Base-by-base conservation (phyloP, 2,888 invertebrate genomes). In the Ypsolopha scabrella region DNA sequence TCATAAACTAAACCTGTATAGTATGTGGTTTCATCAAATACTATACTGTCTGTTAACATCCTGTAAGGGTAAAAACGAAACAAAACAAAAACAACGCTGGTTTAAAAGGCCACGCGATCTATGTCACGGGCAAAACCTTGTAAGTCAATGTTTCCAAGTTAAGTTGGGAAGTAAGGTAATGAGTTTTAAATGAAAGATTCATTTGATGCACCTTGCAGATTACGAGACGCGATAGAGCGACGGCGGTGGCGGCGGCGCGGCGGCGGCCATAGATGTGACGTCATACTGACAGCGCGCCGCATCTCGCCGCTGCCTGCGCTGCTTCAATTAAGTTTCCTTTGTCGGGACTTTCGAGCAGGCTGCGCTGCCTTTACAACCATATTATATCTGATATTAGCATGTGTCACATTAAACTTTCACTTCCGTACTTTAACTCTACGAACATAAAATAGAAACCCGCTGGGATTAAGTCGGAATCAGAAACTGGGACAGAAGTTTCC, bases 291-390 rank as follows among this genome's bases (percentile, higher is more conserved):
- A 38, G 34, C 24, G 49, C 11, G 41, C 10, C n/a, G 50, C 50
- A 43, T 50, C 41, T 43, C 50, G n/a, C n/a, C n/a, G n/a, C n/a
- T n/a, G n/a, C n/a, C n/a, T n/a, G 33, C 35, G 41, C 41, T 10
- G 50, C 50, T 36, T 50, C 41, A 50, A 50, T 50, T 50, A 50
- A 50, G 43, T 50, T 50, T 43, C 50, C 50, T 50, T 50, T 50
- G 50, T 50, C 41, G 50, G 36, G 43, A 43, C 43, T 43, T 14
- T 34, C 41, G 36, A 33, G 49, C 11, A 48, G 48, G 24, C 41
- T 48, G 37, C 41, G 39, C 41, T 46, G 34, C 46, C 24, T 49
- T 41, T 49, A 39, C 41, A 49, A 49, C 33, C 49, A 41, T 49
- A 39, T 49, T 41, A 49, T 34, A 41, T n/a, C 10, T 39, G 39